Evolutionary conservation across 2,888 invertebrate genomes (phyloP).

Genomic region (Mesochorus sp.): DNA sequence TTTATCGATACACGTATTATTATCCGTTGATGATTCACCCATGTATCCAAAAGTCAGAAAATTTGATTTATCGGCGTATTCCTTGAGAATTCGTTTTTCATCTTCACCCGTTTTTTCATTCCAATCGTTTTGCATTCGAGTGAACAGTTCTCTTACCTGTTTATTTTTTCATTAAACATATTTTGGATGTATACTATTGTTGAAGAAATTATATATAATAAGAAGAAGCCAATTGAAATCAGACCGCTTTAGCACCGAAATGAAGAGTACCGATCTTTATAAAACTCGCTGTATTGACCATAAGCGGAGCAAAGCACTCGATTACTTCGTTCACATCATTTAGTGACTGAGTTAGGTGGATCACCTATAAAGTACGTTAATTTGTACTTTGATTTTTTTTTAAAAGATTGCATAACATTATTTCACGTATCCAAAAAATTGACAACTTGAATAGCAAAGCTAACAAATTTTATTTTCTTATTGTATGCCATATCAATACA

Average conservation of each 20-base stretch:
- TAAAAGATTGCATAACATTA: too few species aligned
- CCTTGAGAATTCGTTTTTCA: slow-evolving; percentile 49
- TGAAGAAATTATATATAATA: neutral
- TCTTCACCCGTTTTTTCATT: slow-evolving; percentile 33
- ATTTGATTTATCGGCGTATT: slow-evolving; percentile 47
- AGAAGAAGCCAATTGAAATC: neutral
- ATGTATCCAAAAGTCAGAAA: slow-evolving; percentile 43
- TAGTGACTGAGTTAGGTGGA: slow-evolving; percentile 34
- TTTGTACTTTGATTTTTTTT: too few species aligned
- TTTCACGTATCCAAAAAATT: too few species aligned
- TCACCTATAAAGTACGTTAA: neutral
- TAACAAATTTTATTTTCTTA: too few species aligned
- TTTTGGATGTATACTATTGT: neutral
- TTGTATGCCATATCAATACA: too few species aligned
- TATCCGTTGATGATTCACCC: slow-evolving; percentile 19
- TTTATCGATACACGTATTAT: neutral
- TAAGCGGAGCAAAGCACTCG: slow-evolving; percentile 39
- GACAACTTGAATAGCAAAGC: too few species aligned
- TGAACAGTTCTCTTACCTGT: slow-evolving; percentile 48
- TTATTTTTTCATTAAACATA: neutral
- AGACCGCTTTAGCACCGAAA: slow-evolving; percentile 48
- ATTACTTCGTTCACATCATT: slow-evolving; percentile 42
- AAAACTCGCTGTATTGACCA: slow-evolving; percentile 44
- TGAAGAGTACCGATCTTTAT: slow-evolving; percentile 48
- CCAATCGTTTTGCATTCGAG: slow-evolving; percentile 56